A percentile compares a stretch with the other conserved stretches of the same genome.
Evolutionary conservation across 1,140 invertebrate species (phyloP).

Genomic region (Bradynema listronoti): DNA sequence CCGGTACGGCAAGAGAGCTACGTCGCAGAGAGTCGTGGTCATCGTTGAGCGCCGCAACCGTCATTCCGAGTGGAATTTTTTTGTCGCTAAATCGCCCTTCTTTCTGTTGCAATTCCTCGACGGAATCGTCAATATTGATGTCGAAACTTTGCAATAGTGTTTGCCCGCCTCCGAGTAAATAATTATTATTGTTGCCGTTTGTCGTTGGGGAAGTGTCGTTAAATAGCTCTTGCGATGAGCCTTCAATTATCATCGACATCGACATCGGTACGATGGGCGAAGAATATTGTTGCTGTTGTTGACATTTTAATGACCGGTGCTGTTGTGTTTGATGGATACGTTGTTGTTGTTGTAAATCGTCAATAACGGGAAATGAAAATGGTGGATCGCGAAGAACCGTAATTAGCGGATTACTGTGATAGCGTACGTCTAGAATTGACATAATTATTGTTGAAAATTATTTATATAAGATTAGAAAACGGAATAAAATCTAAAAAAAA

Average conservation of each 20-base stretch:
- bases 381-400: too few species aligned
- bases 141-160: conserved; percentile 3
- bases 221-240: conserved; percentile 7
- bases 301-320: conserved; percentile 18
- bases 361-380: too few species aligned
- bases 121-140: conserved; percentile 4
- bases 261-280: not conserved
- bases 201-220: conserved; percentile 12
- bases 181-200: too few species aligned
- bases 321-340: too few species aligned
- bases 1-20: conserved; percentile 41
- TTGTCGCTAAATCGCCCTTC: too few species aligned
- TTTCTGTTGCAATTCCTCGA: conserved; percentile 5
- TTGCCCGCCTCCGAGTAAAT: too few species aligned
- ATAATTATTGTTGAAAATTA: conserved; percentile 2
- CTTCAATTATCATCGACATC: not conserved
- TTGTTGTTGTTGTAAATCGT: too few species aligned
- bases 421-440: conserved; percentile 50
- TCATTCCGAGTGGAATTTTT: too few species aligned
- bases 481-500: not conserved
- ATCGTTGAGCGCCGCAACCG: not conserved
- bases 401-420: conserved; percentile 52
- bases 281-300: not conserved
- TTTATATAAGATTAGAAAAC: not conserved
- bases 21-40: conserved; percentile 25